phyloP scores from a whole-genome alignment of 2,797 vertebrate genomes.

The Clarias fuscus region DNA sequence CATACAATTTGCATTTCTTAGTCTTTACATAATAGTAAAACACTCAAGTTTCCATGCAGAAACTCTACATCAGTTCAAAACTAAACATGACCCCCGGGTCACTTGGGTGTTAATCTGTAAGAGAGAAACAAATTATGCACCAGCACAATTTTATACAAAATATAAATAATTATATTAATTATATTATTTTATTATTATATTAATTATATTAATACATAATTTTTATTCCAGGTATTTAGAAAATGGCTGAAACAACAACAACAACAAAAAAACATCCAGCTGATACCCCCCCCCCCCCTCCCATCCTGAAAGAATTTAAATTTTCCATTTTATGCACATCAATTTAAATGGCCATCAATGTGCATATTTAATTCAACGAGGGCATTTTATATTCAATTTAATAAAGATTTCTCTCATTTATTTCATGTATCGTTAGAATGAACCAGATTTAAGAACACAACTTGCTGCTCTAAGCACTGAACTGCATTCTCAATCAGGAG shows the following conservation, averaged over 20 bases:
- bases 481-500: conserved; percentile 73
- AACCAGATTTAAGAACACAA: conserved; percentile 27
- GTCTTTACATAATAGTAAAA: background rate
- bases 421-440: conserved; percentile 35
- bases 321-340: background rate
- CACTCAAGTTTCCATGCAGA: background rate
- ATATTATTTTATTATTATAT: no score
- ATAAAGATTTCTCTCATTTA: background rate
- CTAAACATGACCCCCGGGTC: background rate
- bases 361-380: background rate
- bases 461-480: conserved; percentile 34
- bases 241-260: background rate
- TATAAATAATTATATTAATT: no score
- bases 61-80: background rate
- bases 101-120: background rate
- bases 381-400: conserved; percentile 5
- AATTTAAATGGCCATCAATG: background rate
- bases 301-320: no score
- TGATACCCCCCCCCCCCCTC: no score
- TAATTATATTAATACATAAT: no score
- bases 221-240: background rate
- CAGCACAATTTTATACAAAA: background rate
- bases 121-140: background rate
- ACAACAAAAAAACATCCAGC: background rate
- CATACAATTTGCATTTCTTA: no score